Percentiles rank a stretch among this genome's conserved stretches.
These are phyloP conservation scores for Sicus ferrugineus DNA, from an alignment of 2,888 invertebrate species.

Conservation along the genomic window DNA sequence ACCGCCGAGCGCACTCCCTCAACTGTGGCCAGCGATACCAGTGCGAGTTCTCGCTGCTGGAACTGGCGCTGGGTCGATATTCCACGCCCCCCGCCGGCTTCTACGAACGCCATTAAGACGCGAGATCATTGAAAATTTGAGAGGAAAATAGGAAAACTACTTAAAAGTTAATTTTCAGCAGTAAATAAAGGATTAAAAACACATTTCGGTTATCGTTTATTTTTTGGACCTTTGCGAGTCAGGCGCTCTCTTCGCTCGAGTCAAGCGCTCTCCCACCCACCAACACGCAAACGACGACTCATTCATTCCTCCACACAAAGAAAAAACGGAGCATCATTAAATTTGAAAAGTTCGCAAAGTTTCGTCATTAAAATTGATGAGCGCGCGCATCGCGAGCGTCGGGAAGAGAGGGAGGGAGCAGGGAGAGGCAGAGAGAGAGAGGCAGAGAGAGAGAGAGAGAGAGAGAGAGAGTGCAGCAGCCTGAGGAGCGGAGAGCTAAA, in stretches of 20 bases:
- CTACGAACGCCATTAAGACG: conserved; percentile 36
- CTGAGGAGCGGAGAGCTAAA: neutral
- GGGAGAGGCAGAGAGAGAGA: no score
- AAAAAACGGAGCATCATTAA: conserved; percentile 47
- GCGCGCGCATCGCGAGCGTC: no score
- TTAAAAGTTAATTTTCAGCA: neutral
- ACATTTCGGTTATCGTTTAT: neutral
- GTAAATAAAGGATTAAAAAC: neutral
- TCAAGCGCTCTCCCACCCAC: no score
- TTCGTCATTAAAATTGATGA: conserved; percentile 52
- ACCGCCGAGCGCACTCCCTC: conserved; percentile 65
- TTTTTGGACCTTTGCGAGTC: no score
- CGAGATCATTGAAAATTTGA: neutral
- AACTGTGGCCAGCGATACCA: conserved; percentile 69
- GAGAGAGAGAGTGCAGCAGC: conserved; percentile 9
- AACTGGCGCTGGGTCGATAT: conserved; percentile 73
- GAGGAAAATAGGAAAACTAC: neutral
- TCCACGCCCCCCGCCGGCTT: conserved; percentile 54
- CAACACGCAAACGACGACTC: neutral
- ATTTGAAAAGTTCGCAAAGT: conserved; percentile 50
- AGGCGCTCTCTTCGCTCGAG: no score
- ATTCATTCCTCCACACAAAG: neutral
- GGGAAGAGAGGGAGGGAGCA: no score
- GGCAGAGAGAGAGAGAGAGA: conserved; percentile 31
- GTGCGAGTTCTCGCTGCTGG: conserved; percentile 77